phyloP scores from a whole-genome alignment of 2,888 invertebrate species.

The Drosophila meridionalis region DNA sequence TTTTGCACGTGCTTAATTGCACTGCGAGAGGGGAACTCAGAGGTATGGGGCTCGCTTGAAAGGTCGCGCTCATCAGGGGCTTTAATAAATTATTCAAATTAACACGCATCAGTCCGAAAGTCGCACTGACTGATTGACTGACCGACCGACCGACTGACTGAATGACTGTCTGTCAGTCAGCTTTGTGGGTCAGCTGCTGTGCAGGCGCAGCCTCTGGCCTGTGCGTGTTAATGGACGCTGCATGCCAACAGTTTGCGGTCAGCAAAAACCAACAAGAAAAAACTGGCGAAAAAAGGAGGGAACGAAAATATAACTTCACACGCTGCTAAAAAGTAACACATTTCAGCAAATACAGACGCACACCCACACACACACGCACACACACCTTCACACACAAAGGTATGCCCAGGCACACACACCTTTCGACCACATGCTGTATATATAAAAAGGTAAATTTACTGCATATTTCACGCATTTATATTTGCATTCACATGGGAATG shows the following conservation, averaged over 20 bases:
- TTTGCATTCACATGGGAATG: slow-evolving; percentile 54
- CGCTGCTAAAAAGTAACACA: slow-evolving; percentile 39
- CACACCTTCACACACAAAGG: slow-evolving; percentile 1
- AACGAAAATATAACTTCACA: slow-evolving; percentile 38
- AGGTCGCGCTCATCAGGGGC: slow-evolving; percentile 79
- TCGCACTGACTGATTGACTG: slow-evolving; percentile 31
- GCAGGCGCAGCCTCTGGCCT: slow-evolving; percentile 22
- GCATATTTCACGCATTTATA: slow-evolving; percentile 78
- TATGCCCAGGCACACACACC: slow-evolving; percentile 16
- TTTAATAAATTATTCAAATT: slow-evolving; percentile 84
- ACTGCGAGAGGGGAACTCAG: slow-evolving; percentile 29
- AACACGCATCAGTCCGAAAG: slow-evolving; percentile 70
- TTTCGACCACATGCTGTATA: slow-evolving; percentile 38
- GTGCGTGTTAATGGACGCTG: slow-evolving; percentile 60
- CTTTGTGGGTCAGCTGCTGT: slow-evolving; percentile 38
- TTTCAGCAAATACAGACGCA: slow-evolving; percentile 34
- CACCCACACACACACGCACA: not conserved
- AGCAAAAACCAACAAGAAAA: slow-evolving; percentile 39
- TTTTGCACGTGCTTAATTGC: slow-evolving; percentile 71
- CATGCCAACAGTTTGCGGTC: slow-evolving; percentile 79
- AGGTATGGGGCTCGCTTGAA: slow-evolving; percentile 49
- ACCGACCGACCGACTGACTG: slow-evolving; percentile 18
- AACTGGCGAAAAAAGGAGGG: slow-evolving; percentile 14
- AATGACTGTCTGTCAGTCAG: slow-evolving; percentile 23
- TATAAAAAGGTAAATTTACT: slow-evolving; percentile 65